Percentiles rank a stretch among this genome's conserved stretches.
phyloP scores from a whole-genome alignment of 1,140 invertebrate species.

The Stegodyphus dumicola region DNA sequence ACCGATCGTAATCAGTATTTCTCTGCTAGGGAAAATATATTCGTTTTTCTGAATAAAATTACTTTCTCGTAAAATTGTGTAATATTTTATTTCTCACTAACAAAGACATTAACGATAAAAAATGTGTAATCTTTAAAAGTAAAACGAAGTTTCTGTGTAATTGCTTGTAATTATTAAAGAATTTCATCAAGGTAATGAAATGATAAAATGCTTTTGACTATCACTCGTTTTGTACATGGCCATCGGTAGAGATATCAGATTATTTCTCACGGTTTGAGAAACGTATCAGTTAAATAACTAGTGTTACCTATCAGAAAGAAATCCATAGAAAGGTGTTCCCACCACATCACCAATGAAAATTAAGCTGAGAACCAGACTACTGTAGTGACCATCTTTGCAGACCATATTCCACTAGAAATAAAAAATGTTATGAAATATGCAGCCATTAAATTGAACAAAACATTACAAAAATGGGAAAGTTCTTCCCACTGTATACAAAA shows the following conservation, averaged over 20 bases:
- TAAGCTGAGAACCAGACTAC: conserved; percentile 38
- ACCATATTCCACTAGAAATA: conserved; percentile 55
- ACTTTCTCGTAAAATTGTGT: too few relatives aligned
- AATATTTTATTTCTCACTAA: too few relatives aligned
- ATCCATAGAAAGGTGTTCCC: conserved; percentile 44
- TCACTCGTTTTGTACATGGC: neutral
- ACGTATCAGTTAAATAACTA: neutral
- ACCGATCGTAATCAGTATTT: too few relatives aligned
- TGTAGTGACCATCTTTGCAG: conserved; percentile 21
- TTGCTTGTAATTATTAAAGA: neutral
- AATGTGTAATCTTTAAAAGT: too few relatives aligned
- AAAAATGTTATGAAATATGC: neutral
- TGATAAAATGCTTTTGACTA: neutral
- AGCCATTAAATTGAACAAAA: too few relatives aligned
- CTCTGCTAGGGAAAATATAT: too few relatives aligned
- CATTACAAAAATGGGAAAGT: too few relatives aligned
- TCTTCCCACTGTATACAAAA: too few relatives aligned
- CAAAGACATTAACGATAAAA: too few relatives aligned
- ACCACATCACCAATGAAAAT: conserved; percentile 49
- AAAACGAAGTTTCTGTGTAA: neutral
- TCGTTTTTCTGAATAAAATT: too few relatives aligned
- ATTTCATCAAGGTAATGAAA: neutral
- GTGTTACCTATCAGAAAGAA: conserved; percentile 36
- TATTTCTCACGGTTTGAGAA: too few relatives aligned
- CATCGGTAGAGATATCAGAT: too few relatives aligned